Evolutionary conservation across 2,113 vertebrate genomes (phyloP), one percentile per base, ranked within the genome.

Genomic region (Gasterosteus aculeatus): DNA sequence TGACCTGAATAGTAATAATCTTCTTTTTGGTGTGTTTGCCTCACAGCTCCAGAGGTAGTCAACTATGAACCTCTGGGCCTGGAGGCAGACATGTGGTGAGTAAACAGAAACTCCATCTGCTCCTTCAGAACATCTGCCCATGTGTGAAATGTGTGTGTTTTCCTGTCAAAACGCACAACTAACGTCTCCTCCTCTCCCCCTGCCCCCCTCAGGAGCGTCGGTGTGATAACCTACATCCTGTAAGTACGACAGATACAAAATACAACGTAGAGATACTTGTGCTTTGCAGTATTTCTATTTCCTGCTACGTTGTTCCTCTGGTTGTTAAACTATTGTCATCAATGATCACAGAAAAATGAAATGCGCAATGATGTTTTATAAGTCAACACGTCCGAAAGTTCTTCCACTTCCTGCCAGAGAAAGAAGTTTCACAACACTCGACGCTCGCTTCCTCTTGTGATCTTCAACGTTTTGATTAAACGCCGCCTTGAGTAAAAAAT

Each of bases 21-120:
- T 31, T 22, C 6, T 68, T 12, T 70, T 51, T 51, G 39, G 33
- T 89, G 54, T 89, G 9, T 92, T 90, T 89, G 62, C 38, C 51
- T 81, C 83, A 44, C 93, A 99, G 98, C 98, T 94, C 98, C 98
- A 82, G 98, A 99, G 92, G 97, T 99, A 71, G 98, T 99, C 65
- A 99, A 99, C 92, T 99, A 99, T 86, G 98, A 99, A 66, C 96
- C 98, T 22, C 91, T 99, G 81, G 97, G 97, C 80, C 95, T 99
- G 69, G 97, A 99, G 93, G 97, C 97, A 54, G 98, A 99, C 92
- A 99, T 99, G 98, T 99, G 98, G 98, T 99, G 94, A 97, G 97
- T 81, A 19, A 69, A 57, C 26, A 38, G 63, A 72, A 54, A 58
- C 53, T 35, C 51, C 12, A 3, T 70, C 66, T 72, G 68, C 33